Evolutionary conservation across 2,113 vertebrate species (phyloP), one percentile per base, ranked within the genome.

Genomic region (Pluvialis apricaria): DNA sequence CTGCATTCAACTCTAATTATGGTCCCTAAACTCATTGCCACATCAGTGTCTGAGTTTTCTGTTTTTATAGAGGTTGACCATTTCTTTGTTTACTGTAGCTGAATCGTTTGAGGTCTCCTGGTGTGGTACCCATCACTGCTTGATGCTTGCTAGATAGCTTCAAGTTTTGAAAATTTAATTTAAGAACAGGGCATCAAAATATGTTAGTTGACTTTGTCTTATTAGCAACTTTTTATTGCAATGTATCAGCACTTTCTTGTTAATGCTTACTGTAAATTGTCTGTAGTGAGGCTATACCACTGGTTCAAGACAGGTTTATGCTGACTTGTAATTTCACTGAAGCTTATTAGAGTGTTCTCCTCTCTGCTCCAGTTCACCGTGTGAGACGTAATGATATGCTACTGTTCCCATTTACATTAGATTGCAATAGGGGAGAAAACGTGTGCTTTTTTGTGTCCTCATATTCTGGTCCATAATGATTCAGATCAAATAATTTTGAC

Each of bases 191-290:
- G 4, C 6, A 55, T 70, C 28, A 44, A 90, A 94, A 66, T 72
- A 57, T 8, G 40, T 64, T 78, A 42, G 64, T 52, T 72, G 73
- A n/a, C 36, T 86, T 91, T 24, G 15, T 71, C 66, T 44, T 51
- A 71, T 82, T 84, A 86, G 31, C 20, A 47, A 88, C 38, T 77
- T 91, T 87, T 85, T 88, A n/a, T 83, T 86, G 51, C n/a, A 86
- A 31, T 29, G 54, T n/a, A 60, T 96, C 95, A 96, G 86, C 71
- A 92, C 10, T 94, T 95, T 47, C 79, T 79, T 70, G 21, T 71
- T 93, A 90, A 94, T 90, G 20, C 52, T 87, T 86, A 70, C 62
- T 69, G 64, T 36, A 94, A 90, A 38, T 60, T 86, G 32, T 55
- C 66, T 58, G 6, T 14, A 90, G 64, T 51, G 31, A 87, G 42